Evolutionary conservation across 2,113 vertebrate species (phyloP).

Genomic region (Tangachromis dhanisi): DNA sequence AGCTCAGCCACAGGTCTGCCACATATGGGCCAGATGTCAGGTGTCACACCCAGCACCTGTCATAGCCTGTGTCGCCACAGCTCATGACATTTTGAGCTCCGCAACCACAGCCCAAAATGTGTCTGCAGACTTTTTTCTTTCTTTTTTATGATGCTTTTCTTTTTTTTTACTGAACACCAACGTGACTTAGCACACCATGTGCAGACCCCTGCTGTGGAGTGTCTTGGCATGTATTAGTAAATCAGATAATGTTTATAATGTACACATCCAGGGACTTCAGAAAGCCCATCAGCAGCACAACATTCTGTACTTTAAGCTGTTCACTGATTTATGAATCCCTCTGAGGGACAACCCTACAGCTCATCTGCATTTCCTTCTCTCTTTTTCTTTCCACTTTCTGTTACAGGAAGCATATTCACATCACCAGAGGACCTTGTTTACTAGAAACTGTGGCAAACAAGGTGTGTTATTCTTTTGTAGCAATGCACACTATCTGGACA

Average conservation of each 20-base stretch:
- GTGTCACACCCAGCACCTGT: not conserved
- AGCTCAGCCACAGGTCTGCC: not conserved
- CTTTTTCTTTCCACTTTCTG: not conserved
- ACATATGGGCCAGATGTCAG: not conserved
- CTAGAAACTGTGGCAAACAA: not conserved
- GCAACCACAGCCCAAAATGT: not conserved
- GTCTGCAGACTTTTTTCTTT: not conserved
- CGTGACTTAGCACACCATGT: not conserved
- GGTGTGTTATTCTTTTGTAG: not conserved
- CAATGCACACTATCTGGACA: not conserved
- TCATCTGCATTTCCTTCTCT: not conserved
- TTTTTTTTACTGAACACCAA: not conserved
- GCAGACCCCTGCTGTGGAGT: not conserved
- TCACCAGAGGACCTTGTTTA: not conserved
- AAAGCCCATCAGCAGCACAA: not conserved
- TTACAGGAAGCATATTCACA: not conserved
- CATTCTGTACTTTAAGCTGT: not conserved
- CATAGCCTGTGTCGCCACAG: not conserved
- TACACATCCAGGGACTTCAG: not conserved
- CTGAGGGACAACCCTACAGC: not conserved
- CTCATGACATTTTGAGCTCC: not conserved
- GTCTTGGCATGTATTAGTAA: not conserved
- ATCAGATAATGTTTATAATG: not conserved
- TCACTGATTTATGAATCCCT: constrained; percentile 2
- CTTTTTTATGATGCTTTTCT: not conserved